Evolutionary conservation across 2,797 vertebrate genomes (phyloP).

Genomic region (Hylomyscus alleni): DNA sequence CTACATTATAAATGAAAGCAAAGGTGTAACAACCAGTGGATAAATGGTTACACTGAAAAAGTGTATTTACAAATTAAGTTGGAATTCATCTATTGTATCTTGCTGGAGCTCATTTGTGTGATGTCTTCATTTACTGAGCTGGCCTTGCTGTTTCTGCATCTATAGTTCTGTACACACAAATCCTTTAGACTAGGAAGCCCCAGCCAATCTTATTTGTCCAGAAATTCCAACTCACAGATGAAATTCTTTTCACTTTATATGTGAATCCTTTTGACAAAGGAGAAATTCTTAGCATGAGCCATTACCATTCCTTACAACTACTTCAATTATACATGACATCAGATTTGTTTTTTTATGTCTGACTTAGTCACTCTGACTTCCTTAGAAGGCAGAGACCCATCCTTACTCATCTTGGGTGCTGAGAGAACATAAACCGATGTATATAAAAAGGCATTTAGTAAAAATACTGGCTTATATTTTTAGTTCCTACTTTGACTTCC

Average conservation of each 20-base stretch:
- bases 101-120: background rate
- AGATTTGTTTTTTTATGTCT: constrained; percentile 4
- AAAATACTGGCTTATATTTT: constrained; percentile 46
- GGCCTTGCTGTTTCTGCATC: background rate
- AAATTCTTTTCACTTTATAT: constrained; percentile 36
- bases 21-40: constrained; percentile 2
- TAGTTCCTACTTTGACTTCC: background rate
- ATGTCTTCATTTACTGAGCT: constrained; percentile 9
- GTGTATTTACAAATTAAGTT: constrained; percentile 26
- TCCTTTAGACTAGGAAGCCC: background rate
- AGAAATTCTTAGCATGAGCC: background rate
- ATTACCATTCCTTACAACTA: background rate
- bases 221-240: constrained; percentile 27
- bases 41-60: background rate
- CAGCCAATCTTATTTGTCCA: constrained; percentile 15
- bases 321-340: constrained; percentile 21
- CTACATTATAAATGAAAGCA: background rate
- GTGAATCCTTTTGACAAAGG: background rate
- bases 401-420: background rate
- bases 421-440: background rate
- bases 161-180: background rate
- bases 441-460: background rate
- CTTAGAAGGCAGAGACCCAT: constrained; percentile 22
- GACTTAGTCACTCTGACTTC: background rate
- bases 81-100: background rate